Percentiles rank a stretch among this genome's conserved stretches.
These are phyloP conservation scores for Rattus rattus DNA, from an alignment of 2,113 vertebrate genomes.

Conservation along the genomic window DNA sequence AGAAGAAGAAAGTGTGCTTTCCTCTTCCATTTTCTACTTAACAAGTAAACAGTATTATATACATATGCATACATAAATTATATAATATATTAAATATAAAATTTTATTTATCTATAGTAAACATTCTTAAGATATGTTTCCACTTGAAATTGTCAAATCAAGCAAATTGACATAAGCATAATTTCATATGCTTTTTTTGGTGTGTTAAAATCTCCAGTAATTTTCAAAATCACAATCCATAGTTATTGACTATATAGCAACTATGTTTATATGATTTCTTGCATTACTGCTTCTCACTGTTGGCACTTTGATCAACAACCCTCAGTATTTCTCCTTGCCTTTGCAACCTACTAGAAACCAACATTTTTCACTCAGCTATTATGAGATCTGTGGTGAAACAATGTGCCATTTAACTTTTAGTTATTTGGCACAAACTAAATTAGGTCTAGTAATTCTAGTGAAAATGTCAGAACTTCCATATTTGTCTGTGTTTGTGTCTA, in stretches of 20 bases:
- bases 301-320: neutral
- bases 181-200: neutral
- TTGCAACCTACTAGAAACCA: neutral
- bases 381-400: neutral
- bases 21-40: neutral
- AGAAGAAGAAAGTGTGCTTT: neutral
- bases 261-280: neutral
- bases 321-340: neutral
- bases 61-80: neutral
- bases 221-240: neutral
- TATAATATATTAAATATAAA: neutral
- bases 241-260: neutral
- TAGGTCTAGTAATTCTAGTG: neutral
- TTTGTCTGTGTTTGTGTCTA: neutral
- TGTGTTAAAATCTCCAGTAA: neutral
- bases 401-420: neutral
- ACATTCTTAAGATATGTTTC: neutral
- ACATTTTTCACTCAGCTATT: neutral
- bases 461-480: neutral
- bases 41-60: neutral
- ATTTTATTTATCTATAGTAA: neutral
- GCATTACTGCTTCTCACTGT: neutral
- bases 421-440: neutral
- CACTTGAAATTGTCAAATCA: neutral
- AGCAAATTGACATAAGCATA: neutral